Percentiles rank a stretch among this genome's conserved stretches.
Evolutionary conservation across 2,797 vertebrate species (phyloP).

Genomic region (Rhynchonycteris naso): DNA sequence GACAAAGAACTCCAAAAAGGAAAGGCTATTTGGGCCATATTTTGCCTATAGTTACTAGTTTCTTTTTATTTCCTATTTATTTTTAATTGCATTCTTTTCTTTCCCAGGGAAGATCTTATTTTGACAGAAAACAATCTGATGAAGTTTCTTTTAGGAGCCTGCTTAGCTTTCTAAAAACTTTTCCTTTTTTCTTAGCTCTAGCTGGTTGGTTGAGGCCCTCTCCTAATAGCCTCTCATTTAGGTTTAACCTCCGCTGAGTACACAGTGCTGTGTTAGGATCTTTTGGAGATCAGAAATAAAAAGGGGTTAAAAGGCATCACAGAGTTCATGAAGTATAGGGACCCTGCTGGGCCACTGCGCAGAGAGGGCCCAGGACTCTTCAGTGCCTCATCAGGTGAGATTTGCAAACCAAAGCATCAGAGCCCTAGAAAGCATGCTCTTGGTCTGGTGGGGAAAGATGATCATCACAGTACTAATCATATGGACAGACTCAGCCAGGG

Average conservation of each 20-base stretch:
- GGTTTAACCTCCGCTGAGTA: neutral
- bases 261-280: neutral
- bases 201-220: neutral
- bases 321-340: neutral
- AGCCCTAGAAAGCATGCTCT: neutral
- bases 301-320: neutral
- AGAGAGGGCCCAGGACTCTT: neutral
- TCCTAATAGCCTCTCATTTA: neutral
- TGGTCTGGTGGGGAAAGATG: neutral
- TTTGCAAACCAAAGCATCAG: neutral
- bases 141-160: neutral
- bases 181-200: neutral
- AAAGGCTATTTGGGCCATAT: neutral
- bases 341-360: neutral
- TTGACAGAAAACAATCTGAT: neutral
- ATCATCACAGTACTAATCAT: neutral
- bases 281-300: neutral
- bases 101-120: conserved; percentile 22
- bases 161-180: conserved; percentile 31
- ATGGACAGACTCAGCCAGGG: neutral
- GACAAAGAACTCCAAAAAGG: neutral
- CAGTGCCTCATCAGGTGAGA: neutral
- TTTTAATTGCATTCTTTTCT: neutral
- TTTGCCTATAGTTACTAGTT: neutral
- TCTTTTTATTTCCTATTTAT: conserved; percentile 12